Evolutionary conservation across 1,140 invertebrate genomes (phyloP), one percentile per base, ranked within the genome.

Genomic region (Adelges cooleyi): DNA sequence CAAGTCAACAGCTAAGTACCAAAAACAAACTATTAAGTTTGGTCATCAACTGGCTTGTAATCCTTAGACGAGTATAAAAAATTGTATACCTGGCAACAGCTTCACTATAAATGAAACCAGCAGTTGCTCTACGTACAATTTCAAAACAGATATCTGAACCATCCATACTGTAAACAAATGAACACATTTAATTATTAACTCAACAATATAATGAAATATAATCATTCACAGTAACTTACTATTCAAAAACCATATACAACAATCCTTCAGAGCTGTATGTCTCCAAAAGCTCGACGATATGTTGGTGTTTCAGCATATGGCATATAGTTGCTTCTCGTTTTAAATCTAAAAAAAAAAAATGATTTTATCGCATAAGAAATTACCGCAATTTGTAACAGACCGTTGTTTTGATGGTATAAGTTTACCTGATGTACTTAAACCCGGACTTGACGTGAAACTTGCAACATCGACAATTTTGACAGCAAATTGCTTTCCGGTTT

Each of bases 161-260:
- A 77, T 97, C 92, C 93, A 98, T 97, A 77, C 95, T 97, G 81
- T 71, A 71, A 72, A 66, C 23, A 23, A 44, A 48, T 27, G 33
- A 62, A 33, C n/a, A n/a, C n/a, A n/a, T n/a, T n/a, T n/a, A n/a
- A n/a, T n/a, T n/a, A n/a, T n/a, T n/a, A n/a, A n/a, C n/a, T 40
- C 38, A 40, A 40, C 9, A 40, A 40, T 40, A 9, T n/a, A 40
- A 40, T 40, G 9, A 40, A 40, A 40, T n/a, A 40, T 40, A 40
- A 9, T n/a, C n/a, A n/a, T n/a, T n/a, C n/a, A n/a, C n/a, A n/a
- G n/a, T n/a, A n/a, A 40, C 92, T 94, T 82, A 98, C 95, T 92
- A 95, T 85, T 98, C 95, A 80, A 98, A 98, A 67, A 98, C 92
- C 95, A 98, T 97, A 75, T 97, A 98, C 2, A 99, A 81, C 87